Base-by-base conservation (phyloP, 2,113 vertebrate genomes). In the Brachirus orientalis region DNA sequence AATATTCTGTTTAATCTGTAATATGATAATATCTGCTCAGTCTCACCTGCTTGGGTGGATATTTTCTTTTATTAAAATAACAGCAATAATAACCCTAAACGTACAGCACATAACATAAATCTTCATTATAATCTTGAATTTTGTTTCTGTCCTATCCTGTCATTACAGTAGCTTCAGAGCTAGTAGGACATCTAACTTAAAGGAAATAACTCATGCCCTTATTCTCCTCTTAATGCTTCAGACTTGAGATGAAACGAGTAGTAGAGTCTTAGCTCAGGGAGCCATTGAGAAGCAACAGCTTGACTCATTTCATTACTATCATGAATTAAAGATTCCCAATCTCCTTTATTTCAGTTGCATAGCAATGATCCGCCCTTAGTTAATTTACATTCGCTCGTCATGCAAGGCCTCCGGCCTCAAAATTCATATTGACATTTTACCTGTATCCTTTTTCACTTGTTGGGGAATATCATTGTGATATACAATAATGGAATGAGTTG, bases 281-380 rank as follows among this genome's bases (percentile, higher is more conserved):
- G 72, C 86, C 83, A 87, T 80, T 86, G 88, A 91, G 88, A 86
- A 69, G 60, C 56, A 76, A 69, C 80, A 84, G 80, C 87, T 87
- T 85, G 87, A 79, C 71, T 86, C 80, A 82, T 90, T 91, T 91
- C 86, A 90, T 90, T 86, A 88, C 80, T 61, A 58, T 72, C 75
- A 90, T 86, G 85, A 89, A 90, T 89, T 82, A 87, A 90, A 89
- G 76, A 89, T 86, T 48, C 63, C 28, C 77, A 64, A 83, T 86
- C 69, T 65, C 58, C 22, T 44, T 69, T 75, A 59, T 67, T 57
- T 67, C 79, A 61, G 50, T 79, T 40, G 20, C 66, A 79, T 59
- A 63, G 76, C 80, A 77, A 72, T 72, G 79, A 78, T 86, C 66
- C 53, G 28, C 62, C 47, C 55, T 69, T 68, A 52, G 80, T 86